Base-by-base conservation (phyloP, 1,140 invertebrate genomes). In the Mycetomoellerius zeteki region DNA sequence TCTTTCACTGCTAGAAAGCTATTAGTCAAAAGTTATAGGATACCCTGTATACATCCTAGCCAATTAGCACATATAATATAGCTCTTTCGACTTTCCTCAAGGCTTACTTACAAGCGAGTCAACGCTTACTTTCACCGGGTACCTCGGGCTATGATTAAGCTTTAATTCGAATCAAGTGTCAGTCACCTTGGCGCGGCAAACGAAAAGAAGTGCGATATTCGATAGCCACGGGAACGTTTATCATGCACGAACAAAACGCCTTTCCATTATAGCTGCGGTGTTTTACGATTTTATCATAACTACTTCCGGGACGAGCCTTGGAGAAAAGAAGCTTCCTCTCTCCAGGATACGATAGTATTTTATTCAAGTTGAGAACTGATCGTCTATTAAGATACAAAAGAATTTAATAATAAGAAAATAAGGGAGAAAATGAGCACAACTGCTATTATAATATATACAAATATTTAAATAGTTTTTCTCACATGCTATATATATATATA, bases 241-340 rank as follows among this genome's bases (percentile, higher is more conserved):
- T 50, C 50, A 16, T 33, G 33, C 27, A 19, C 50, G 52, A 58
- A 82, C 52, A 82, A 37, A 82, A 82, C 27, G 52, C 33, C 78
- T 72, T 82, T 58, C 65, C 33, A 72, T 82, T 82, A 58, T 73
- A 43, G 14, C 19, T 12, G 16, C 37, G 37, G 24, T 73, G 24
- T 82, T 71, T 58, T 37, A 69, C 24, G 80, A 82, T 82, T 82
- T 72, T 73, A 82, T 82, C 80, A 12, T 27, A 71, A 24, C 30
- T 24, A 6, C 52, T 72, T 72, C 52, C 80, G 80, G 67, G 19
- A 82, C 37, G 50, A 81, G 14, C 19, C 30, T 5, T 43, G n/a
- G 30, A 37, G 30, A 81, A 54, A 24, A 37, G 50, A 58, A 72
- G 30, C 33, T 82, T 73, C 52, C 80, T 82, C 47, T 82, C 67